Conservation (phyloP, 2,797 vertebrate genomes). For the Gambusia yucatana region DNA sequence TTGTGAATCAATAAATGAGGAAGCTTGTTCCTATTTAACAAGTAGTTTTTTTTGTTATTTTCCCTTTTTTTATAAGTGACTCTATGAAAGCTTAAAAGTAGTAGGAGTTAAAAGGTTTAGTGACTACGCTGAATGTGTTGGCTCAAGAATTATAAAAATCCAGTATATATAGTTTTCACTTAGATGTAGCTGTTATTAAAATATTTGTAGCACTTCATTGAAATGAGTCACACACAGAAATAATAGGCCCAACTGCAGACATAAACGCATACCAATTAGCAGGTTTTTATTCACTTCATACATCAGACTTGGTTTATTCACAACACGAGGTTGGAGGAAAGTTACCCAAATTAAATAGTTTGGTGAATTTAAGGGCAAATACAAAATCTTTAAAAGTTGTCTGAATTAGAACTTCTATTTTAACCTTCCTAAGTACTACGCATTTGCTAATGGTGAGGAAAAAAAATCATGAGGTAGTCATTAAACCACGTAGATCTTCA, state of each 20-base stretch:
- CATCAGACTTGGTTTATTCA: neutral
- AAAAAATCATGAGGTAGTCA: slow-evolving; percentile 36
- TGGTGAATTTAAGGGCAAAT: neutral
- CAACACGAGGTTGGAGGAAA: neutral
- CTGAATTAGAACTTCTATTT: neutral
- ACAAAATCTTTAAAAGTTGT: neutral
- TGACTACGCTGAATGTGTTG: neutral
- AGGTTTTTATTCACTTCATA: neutral
- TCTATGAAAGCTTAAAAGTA: neutral
- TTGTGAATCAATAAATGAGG: no score
- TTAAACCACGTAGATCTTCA: slow-evolving; percentile 38
- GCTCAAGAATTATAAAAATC: neutral
- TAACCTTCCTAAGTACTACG: neutral
- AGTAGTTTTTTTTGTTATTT: neutral
- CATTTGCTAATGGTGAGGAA: slow-evolving; percentile 12
- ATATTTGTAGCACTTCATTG: neutral
- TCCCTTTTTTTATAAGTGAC: neutral
- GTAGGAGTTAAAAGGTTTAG: neutral
- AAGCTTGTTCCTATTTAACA: neutral
- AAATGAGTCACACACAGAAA: neutral
- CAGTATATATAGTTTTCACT: neutral
- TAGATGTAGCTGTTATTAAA: neutral
- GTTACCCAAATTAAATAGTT: neutral
- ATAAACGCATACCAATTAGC: neutral
- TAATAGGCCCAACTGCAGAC: neutral